Base-by-base conservation (phyloP, 2,113 vertebrate species). In the Carassius gibelio region DNA sequence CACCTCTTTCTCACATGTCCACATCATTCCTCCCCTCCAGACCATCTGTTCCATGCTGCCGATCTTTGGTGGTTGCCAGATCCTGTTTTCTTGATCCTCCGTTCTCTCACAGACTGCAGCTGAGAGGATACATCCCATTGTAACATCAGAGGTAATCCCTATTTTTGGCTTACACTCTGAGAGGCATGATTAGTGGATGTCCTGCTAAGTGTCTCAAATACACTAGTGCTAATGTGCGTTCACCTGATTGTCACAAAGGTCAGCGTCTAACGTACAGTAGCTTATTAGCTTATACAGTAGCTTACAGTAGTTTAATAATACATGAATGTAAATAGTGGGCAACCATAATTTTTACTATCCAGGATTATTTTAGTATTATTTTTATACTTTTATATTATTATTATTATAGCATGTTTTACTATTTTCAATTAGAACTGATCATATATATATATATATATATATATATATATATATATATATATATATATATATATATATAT, bases 11-110 rank as follows among this genome's bases (percentile, higher is more conserved):
- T 75, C 61, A 55, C 59, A 69, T 85, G 79, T 85, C 74, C 82
- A 83, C 30, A 36, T 83, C 64, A 8, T 69, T 61, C 36, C 81
- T 77, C 81, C 81, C 91, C 93, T 93, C 91, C 91, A 90, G 92
- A 93, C 94, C 93, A 94, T 95, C 94, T 95, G 93, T 94, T 93
- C 91, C 87, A 89, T 81, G 88, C 90, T 93, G 93, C 92, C 93
- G 94, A 93, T 94, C 91, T 93, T 89, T 86, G 52, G 69, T 55
- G 64, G 75, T 83, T 93, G 93, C 92, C 91, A 93, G 89, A 86
- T 89, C 87, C 83, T 88, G 88, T 86, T 87, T 86, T 90, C 88
- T 83, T 82, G 85, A 90, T 88, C 85, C 82, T 86, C 90, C 86
- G 71, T 81, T 86, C 88, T 87, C 30, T 85, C 87, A 72, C 88